These are phyloP conservation scores for Crotalus horridus DNA, from an alignment of 2,113 vertebrate genomes.

Conservation along the genomic window DNA sequence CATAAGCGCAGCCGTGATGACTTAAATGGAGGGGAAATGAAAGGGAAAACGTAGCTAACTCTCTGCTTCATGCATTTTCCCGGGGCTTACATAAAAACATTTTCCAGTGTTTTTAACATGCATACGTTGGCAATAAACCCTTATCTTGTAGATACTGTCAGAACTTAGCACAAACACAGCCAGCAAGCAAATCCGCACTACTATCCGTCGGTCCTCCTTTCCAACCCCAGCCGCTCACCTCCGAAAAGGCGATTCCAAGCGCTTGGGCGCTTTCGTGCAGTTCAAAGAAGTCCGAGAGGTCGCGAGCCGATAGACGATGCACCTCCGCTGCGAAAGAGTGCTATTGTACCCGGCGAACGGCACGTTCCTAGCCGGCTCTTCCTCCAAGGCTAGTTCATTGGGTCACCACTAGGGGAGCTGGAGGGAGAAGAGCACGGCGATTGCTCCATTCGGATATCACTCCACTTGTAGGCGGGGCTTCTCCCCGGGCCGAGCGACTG, in stretches of 20 bases:
- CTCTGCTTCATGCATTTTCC: not conserved
- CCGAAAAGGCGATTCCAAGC: not conserved
- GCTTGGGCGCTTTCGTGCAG: too few species aligned
- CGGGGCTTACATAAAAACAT: not conserved
- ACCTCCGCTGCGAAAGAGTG: not conserved
- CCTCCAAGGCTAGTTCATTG: not conserved
- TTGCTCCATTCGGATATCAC: not conserved
- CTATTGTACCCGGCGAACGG: too few species aligned
- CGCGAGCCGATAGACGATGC: not conserved
- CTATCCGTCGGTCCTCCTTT: not conserved
- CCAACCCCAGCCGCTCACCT: not conserved
- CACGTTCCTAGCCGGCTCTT: accelerated
- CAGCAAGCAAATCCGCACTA: not conserved
- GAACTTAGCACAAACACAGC: not conserved
- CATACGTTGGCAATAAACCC: not conserved
- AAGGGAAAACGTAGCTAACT: not conserved
- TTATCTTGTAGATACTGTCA: not conserved
- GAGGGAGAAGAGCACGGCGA: not conserved
- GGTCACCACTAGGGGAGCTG: not conserved
- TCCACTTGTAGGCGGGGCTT: not conserved
- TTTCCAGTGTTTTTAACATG: not conserved
- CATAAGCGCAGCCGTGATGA: not conserved
- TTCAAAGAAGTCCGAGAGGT: too few species aligned
- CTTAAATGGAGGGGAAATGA: not conserved
- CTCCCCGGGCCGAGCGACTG: not conserved